Base-by-base conservation (phyloP, 2,888 invertebrate genomes). In the Hemistola chrysoprasaria region DNA sequence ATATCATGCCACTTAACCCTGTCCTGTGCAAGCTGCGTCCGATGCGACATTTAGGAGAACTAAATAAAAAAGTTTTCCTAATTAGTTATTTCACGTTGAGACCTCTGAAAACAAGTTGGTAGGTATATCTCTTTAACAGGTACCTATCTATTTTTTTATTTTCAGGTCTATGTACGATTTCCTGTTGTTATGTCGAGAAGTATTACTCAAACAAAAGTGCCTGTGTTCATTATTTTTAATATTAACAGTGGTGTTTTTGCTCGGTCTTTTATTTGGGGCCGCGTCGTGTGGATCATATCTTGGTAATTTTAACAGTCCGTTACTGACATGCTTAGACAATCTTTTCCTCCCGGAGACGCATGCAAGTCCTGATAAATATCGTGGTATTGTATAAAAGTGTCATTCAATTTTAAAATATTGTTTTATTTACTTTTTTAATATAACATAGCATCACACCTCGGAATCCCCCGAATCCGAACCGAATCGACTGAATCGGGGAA, bases 251-350 rank as follows among this genome's bases (percentile, higher is more conserved):
- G 53, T 67, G 1, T 85, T 83, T 50, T 28, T 70, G n/a, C 4
- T 62, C 11, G 86, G 87, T 0, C 9, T 85, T 7, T 21, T 87
- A 6, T 35, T 84, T 16, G 87, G 86, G 1, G 81, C 79, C 23
- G 83, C 79, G 0, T 74, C 83, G 0, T 87, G 87, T 33, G 83
- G 85, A 5, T 63, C 75, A 1, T 62, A 68, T 37, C 66, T 70
- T 4, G 71, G 87, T 7, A 67, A 63, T 40, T 84, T 86, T 47
- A 79, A 82, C 46, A 86, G 81, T 40, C 84, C 84, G 2, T 67
- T 86, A 31, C 53, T 85, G 1, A 65, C 70, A 9, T 86, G 85
- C 51, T 68, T 87, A 27, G 84, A 87, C 31, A 79, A 70, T 40
- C 72, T 69, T 21, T 84, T 86, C 47, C 64, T 73, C 20, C 53